These are phyloP conservation scores for Baronia brevicornis DNA, from an alignment of 2,888 invertebrate genomes.

Conservation along the genomic window DNA sequence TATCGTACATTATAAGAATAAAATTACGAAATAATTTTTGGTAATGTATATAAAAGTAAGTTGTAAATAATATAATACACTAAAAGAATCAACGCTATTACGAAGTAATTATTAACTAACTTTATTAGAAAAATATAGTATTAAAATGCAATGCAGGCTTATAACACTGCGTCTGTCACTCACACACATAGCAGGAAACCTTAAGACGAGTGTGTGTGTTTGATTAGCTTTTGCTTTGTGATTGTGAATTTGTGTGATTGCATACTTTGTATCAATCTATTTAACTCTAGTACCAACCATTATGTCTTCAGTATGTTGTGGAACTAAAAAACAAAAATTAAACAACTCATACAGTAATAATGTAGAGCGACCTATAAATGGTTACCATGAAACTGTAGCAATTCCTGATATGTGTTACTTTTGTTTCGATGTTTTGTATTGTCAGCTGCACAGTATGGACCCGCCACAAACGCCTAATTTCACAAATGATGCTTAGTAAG, in stretches of 20 bases:
- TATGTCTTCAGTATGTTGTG: slow-evolving; percentile 95
- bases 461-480: slow-evolving; percentile 94
- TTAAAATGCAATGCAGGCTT: too few relatives aligned
- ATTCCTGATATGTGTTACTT: slow-evolving; percentile 98
- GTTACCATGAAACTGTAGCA: slow-evolving; percentile 79
- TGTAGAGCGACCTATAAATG: slow-evolving; percentile 76
- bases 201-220: slow-evolving; percentile 35
- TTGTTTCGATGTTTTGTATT: slow-evolving; percentile 98
- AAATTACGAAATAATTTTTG: too few relatives aligned
- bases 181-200: slow-evolving; percentile 27
- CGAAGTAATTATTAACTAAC: too few relatives aligned
- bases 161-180: slow-evolving; percentile 16
- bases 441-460: slow-evolving; percentile 94
- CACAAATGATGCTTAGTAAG: slow-evolving; percentile 96
- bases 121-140: too few relatives aligned
- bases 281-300: slow-evolving; percentile 36
- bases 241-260: slow-evolving; percentile 41
- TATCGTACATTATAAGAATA: too few relatives aligned
- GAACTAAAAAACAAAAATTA: slow-evolving; percentile 93
- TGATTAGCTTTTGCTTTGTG: slow-evolving; percentile 43
- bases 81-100: too few relatives aligned
- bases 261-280: slow-evolving; percentile 37
- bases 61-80: too few relatives aligned
- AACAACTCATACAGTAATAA: slow-evolving; percentile 79
- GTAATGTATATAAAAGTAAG: too few relatives aligned